These are phyloP conservation scores for Hystrix brachyura DNA, from an alignment of 2,113 vertebrate species.

Conservation along the genomic window DNA sequence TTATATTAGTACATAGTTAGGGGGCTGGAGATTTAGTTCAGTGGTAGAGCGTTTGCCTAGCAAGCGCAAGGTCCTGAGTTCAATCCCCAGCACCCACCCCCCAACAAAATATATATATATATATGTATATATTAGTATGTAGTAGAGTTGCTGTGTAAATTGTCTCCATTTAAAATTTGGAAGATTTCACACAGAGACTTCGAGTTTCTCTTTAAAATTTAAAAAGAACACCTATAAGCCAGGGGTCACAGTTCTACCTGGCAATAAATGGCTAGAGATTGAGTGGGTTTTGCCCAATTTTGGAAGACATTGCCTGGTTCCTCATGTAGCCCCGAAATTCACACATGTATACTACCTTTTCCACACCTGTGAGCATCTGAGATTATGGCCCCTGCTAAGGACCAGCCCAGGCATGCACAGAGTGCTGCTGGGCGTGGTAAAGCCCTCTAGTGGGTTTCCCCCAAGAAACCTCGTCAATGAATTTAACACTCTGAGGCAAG, in stretches of 20 bases:
- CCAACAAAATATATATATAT: too few relatives aligned
- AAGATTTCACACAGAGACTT: background rate
- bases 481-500: background rate
- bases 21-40: too few relatives aligned
- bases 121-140: background rate
- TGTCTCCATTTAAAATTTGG: background rate
- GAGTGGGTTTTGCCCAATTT: background rate
- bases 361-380: background rate
- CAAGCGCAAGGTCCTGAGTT: too few relatives aligned
- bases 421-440: background rate
- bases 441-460: background rate
- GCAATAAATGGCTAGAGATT: background rate
- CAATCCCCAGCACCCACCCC: too few relatives aligned
- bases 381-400: background rate
- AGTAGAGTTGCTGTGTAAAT: background rate
- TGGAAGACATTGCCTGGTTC: background rate
- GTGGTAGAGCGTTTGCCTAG: too few relatives aligned
- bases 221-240: background rate
- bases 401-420: background rate
- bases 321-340: background rate
- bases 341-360: background rate
- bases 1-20: background rate
- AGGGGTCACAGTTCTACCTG: background rate
- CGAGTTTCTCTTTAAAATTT: background rate
- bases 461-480: background rate